phyloP scores from a whole-genome alignment of 2,113 vertebrate genomes.

The Chrysemys picta region DNA sequence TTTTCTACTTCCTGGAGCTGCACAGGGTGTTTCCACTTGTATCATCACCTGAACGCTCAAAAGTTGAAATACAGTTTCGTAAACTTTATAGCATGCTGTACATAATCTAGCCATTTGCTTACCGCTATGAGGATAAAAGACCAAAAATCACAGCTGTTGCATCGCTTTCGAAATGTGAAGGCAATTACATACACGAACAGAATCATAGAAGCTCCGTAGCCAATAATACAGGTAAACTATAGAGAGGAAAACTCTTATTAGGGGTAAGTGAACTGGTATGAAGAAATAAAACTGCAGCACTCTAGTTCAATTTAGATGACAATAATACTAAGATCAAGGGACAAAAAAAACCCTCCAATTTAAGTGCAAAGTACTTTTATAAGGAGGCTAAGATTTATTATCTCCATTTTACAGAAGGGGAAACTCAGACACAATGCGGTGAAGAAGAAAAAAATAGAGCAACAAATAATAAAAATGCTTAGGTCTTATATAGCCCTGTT shows the following conservation, averaged over 20 bases:
- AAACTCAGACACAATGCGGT: not conserved
- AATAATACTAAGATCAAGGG: not conserved
- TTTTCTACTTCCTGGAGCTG: not conserved
- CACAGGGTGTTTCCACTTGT: not conserved
- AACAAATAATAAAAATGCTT: not conserved
- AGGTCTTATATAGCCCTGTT: not conserved
- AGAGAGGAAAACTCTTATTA: not conserved
- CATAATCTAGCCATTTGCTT: slow-evolving; percentile 48
- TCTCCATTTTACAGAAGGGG: not conserved
- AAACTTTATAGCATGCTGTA: not conserved
- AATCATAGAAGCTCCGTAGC: slow-evolving; percentile 83
- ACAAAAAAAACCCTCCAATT: not conserved
- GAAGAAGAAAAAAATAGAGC: not conserved
- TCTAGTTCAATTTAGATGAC: fast-evolving
- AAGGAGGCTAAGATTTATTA: not conserved
- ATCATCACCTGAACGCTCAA: not conserved
- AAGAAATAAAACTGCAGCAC: fast-evolving
- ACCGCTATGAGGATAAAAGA: slow-evolving; percentile 86
- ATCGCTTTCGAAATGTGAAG: slow-evolving; percentile 79
- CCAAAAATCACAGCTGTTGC: slow-evolving; percentile 87
- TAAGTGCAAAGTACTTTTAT: not conserved
- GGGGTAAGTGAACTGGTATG: not conserved
- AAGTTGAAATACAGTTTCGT: not conserved
- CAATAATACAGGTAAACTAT: slow-evolving; percentile 80
- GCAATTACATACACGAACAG: slow-evolving; percentile 86